Base-by-base conservation (phyloP, 2,797 vertebrate species). In the Peromyscus attwateri region DNA sequence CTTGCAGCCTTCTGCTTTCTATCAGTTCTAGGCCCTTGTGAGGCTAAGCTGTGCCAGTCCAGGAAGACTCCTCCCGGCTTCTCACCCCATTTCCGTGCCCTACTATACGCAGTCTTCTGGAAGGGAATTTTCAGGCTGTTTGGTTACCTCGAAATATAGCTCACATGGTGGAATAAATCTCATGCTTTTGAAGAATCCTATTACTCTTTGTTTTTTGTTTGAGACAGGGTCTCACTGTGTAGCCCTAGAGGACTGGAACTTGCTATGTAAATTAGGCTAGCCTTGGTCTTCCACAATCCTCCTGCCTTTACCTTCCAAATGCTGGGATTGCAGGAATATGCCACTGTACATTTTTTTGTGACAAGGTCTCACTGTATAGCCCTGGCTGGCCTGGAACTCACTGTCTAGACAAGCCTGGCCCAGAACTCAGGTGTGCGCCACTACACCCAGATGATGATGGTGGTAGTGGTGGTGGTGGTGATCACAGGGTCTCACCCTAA, bases 71-170 rank as follows among this genome's bases (percentile, higher is more conserved):
- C 81, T 66, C 40, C 62, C 4, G 0, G 13, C 14, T 40, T 37
- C 29, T 0, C 2, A 34, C 3, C 16, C 29, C 3, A 2, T 46
- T 29, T 3, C 0, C 5, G 1, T 1, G 23, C 23, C 60, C 66
- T 13, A 1, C 87, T n/a, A 21, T 17, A 34, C 14, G 79, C 62
- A 40, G 43, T 88, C 31, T 87, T 89, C 73, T 60, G 17, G 79
- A 80, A 92, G 80, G 73, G 92, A 62, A 17, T 66, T 64, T 91
- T 71, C 43, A 46, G 73, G 52, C 40, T 84, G 6, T 87, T 85
- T 46, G 43, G 46, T 95, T 76, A 66, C 71, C 80, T 93, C 57
- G 21, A 83, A 89, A 46, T 40, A 34, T 11, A 87, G 64, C 84
- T 95, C 81, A 49, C 10, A 7, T 19, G 60, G 31, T 52, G 34